Conservation (phyloP, 30 jellyfish, hydroid and myxozoan species). For the Calvadosia cruxmelitensis region DNA sequence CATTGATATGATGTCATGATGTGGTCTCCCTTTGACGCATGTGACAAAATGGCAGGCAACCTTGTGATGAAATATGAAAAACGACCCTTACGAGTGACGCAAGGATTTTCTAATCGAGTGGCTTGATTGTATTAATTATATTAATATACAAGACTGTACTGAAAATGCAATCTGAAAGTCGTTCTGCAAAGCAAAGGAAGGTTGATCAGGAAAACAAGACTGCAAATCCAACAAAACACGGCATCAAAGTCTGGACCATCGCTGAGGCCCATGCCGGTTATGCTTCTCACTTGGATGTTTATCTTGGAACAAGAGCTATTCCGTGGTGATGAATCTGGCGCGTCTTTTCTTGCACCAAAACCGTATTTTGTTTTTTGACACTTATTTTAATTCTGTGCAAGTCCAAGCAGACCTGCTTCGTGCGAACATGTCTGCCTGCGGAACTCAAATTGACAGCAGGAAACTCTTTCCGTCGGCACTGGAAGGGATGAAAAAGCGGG, state of each 20-base stretch:
- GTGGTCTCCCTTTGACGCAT: too few species aligned
- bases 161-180: too few species aligned
- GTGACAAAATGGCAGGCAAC: too few species aligned
- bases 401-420: conserved; percentile 3
- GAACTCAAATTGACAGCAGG: conserved; percentile 15
- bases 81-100: too few species aligned
- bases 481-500: too few species aligned
- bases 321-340: conserved; percentile 19
- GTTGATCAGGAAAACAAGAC: conserved; percentile 38
- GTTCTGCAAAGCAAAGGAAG: too few species aligned
- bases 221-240: conserved; percentile 30
- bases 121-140: too few species aligned
- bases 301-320: conserved; percentile 24
- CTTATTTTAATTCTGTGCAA: conserved; percentile 4
- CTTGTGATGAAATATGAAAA: too few species aligned
- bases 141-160: too few species aligned
- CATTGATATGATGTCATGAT: too few species aligned
- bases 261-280: conserved; percentile 22
- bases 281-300: conserved; percentile 22
- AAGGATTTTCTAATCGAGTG: too few species aligned
- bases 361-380: conserved; percentile 14
- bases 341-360: not conserved
- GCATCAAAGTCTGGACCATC: conserved; percentile 30
- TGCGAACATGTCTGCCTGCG: conserved; percentile 11
- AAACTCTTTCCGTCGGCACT: conserved; percentile 22